Percentiles rank a stretch among this genome's conserved stretches.
These are phyloP conservation scores for Saccopteryx leptura DNA, from an alignment of 2,113 vertebrate genomes.

Conservation along the genomic window DNA sequence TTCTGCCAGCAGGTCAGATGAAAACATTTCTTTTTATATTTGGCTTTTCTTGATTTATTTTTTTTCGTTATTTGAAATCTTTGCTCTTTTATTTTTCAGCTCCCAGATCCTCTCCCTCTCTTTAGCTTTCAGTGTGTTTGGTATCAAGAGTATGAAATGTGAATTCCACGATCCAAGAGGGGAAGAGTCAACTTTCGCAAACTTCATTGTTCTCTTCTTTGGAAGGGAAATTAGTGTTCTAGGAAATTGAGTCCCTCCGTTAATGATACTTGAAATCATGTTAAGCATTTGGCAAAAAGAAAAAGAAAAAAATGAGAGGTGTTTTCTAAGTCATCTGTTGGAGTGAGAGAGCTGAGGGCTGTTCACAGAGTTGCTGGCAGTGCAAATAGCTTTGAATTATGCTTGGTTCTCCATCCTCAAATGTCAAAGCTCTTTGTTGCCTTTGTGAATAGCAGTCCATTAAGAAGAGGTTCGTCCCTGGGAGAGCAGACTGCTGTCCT, in stretches of 20 bases:
- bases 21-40: slow-evolving; percentile 93
- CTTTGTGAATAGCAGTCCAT: slow-evolving; percentile 88
- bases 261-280: slow-evolving; percentile 83
- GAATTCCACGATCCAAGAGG: slow-evolving; percentile 88
- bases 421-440: slow-evolving; percentile 90
- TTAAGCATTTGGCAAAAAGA: slow-evolving; percentile 76
- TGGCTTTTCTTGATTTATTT: slow-evolving; percentile 95
- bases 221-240: slow-evolving; percentile 87
- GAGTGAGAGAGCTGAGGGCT: slow-evolving; percentile 85
- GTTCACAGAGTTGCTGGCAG: slow-evolving; percentile 86
- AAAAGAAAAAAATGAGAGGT: slow-evolving; percentile 64
- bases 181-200: slow-evolving; percentile 89
- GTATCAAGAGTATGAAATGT: slow-evolving; percentile 90
- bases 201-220: slow-evolving; percentile 87
- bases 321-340: slow-evolving; percentile 85
- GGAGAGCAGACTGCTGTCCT: slow-evolving; percentile 89
- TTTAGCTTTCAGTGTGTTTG: slow-evolving; percentile 92
- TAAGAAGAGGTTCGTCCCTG: slow-evolving; percentile 89
- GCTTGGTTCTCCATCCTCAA: slow-evolving; percentile 85
- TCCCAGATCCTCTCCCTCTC: slow-evolving; percentile 93
- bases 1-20: slow-evolving; percentile 99
- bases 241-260: slow-evolving; percentile 83
- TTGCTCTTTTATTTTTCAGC: slow-evolving; percentile 95
- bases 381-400: slow-evolving; percentile 88
- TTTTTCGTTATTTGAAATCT: slow-evolving; percentile 94